Base-by-base conservation (phyloP, 2,888 invertebrate genomes). In the Noctua pronuba region DNA sequence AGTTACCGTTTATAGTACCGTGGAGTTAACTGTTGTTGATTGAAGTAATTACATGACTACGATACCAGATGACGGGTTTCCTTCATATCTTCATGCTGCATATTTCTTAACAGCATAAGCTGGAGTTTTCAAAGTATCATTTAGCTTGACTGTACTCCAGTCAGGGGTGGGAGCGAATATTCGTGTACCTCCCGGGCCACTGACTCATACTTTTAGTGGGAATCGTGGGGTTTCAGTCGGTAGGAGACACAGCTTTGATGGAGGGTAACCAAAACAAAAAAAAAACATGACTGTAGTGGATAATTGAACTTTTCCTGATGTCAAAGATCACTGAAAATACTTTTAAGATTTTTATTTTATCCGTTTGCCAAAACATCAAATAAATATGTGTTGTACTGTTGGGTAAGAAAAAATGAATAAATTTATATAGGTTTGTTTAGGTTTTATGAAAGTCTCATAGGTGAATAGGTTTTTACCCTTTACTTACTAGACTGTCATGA, bases 1-100 rank as follows among this genome's bases (percentile, higher is more conserved):
- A n/a, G 62, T 67, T 66, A 24, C n/a, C 82, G 76, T 67, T 67
- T 66, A 24, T 21, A 76, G 76, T 67, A 31, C 66, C 24, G 82
- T 38, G 46, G 0, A 58, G 41, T 35, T 55, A 68, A 82, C 41
- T 75, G 46, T 24, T n/a, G 60, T n/a, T 76, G 52, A 82, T 76
- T 76, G 44, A 13, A 62, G 31, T 55, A 38, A 76, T 82, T 82
- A 76, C n/a, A 74, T 46, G 62, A 67, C 16, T 46, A 18, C 21
- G 21, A 46, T n/a, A 46, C 13, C 16, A 65, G 16, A 73, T 65
- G 55, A 65, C 18, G 46, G 28, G 52, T 55, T 80, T 73, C 74
- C 52, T 80, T 52, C 16, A 28, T n/a, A 49, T 24, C n/a, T 64
- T 64, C 52, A 55, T 73, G 16, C 46, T 41, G 41, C 11, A 13